Conservation (phyloP, 1,140 invertebrate species). For the Drosophila pectinifera region DNA sequence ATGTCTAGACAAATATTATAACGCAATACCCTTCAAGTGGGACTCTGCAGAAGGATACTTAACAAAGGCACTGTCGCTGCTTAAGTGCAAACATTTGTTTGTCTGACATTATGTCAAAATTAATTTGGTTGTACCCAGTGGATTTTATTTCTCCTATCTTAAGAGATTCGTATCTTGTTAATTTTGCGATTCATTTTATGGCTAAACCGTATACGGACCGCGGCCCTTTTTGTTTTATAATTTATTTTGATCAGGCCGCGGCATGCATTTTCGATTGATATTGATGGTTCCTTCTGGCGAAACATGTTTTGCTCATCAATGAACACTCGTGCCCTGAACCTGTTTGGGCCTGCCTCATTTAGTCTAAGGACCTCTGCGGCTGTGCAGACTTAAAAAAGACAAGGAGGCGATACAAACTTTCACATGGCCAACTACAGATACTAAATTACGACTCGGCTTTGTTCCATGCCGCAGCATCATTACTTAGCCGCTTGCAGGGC, state of each 20-base stretch:
- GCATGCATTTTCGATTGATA: constrained; percentile 59
- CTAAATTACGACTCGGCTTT: constrained; percentile 39
- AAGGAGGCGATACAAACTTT: constrained; percentile 45
- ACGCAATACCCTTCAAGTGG: constrained; percentile 12
- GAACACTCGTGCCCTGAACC: constrained; percentile 36
- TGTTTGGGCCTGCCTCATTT: constrained; percentile 38
- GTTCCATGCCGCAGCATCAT: constrained; percentile 36
- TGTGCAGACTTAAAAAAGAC: constrained; percentile 23
- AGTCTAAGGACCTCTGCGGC: constrained; percentile 36
- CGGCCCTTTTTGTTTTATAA: constrained; percentile 60
- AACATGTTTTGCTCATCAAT: constrained; percentile 62
- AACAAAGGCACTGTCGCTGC: constrained; percentile 33
- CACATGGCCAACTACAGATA: constrained; percentile 29
- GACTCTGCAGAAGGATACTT: constrained; percentile 22
- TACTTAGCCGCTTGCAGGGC: constrained; percentile 22
- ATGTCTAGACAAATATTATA: constrained; percentile 41
- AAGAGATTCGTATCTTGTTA: constrained; percentile 57
- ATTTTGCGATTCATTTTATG: constrained; percentile 58
- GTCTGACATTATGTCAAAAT: constrained; percentile 59
- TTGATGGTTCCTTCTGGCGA: constrained; percentile 52
- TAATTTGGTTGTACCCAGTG: constrained; percentile 56
- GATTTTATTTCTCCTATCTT: constrained; percentile 59
- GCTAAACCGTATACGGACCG: constrained; percentile 33
- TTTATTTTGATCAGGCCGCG: constrained; percentile 58
- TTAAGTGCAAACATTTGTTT: constrained; percentile 63